Base-by-base conservation (phyloP, 1,140 invertebrate genomes). In the Drosophila prosaltans region DNA sequence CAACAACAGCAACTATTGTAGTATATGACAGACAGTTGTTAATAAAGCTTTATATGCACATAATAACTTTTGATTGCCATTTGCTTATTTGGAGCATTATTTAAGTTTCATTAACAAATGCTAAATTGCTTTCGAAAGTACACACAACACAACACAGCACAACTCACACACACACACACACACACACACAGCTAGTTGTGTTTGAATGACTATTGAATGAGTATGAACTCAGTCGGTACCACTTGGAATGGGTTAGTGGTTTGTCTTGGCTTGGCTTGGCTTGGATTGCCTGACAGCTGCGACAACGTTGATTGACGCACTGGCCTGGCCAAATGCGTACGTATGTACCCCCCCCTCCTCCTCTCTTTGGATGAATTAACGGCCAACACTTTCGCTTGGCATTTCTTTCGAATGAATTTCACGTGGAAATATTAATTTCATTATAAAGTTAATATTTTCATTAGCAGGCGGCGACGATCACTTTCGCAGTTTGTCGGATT, bases 61-160 rank as follows among this genome's bases (percentile, higher is more conserved):
- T 85, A 85, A 86, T 86, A 72, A 75, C 71, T 69, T 72, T 86
- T 82, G 83, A 86, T 79, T 80, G 83, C 76, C 80, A 86, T 77
- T 88, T 80, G 80, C 83, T 80, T 89, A 89, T 89, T 80, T 89
- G 83, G 84, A 89, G 83, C 83, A 74, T 74, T 78, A 83, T 83
- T 89, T 77, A 72, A 83, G 83, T 86, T 86, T 83, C 76, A 88
- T 88, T 89, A 89, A 89, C 84, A 84, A 82, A 88, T 89, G 72
- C 77, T 89, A 88, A 88, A 88, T 83, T 82, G 72, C 71, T 89
- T 88, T 88, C 80, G 83, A 88, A 88, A 89, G 83, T 88, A 55
- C 67, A 62, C 24, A 40, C 30, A 16, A 40, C 30, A n/a, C n/a
- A n/a, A n/a, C n/a, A n/a, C n/a, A n/a, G n/a, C n/a, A n/a, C n/a